phyloP scores from a whole-genome alignment of 2,113 vertebrate species.

The Nothoprocta perdicaria region DNA sequence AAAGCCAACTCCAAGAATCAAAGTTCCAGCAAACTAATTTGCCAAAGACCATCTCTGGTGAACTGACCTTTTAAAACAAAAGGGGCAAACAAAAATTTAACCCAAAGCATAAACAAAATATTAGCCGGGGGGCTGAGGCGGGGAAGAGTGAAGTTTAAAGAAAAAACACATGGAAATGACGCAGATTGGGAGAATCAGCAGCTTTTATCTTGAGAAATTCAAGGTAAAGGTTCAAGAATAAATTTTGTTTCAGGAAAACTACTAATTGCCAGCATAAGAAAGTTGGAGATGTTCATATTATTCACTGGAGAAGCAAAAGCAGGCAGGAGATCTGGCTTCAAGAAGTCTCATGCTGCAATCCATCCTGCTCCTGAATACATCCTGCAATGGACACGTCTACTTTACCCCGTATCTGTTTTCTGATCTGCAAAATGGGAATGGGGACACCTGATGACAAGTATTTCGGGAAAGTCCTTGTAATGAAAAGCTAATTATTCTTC shows the following conservation, averaged over 20 bases:
- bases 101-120: slow-evolving; percentile 18
- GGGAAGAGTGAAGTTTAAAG: background rate
- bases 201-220: background rate
- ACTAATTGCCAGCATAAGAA: background rate
- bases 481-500: background rate
- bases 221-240: slow-evolving; percentile 6
- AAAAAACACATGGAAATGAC: slow-evolving; percentile 28
- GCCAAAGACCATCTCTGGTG: background rate
- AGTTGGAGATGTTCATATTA: background rate
- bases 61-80: slow-evolving; percentile 28
- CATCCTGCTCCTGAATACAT: background rate
- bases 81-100: slow-evolving; percentile 1
- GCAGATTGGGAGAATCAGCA: background rate
- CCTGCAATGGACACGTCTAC: rapidly evolving
- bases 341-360: background rate
- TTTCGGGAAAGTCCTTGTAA: background rate
- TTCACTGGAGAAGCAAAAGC: background rate
- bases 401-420: background rate
- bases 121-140: background rate
- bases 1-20: slow-evolving; percentile 21
- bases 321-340: background rate
- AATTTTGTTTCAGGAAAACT: background rate
- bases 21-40: background rate
- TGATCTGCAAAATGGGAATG: background rate
- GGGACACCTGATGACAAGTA: background rate